Conservation (phyloP, 1,140 invertebrate genomes). For the Cherax quadricarinatus region DNA sequence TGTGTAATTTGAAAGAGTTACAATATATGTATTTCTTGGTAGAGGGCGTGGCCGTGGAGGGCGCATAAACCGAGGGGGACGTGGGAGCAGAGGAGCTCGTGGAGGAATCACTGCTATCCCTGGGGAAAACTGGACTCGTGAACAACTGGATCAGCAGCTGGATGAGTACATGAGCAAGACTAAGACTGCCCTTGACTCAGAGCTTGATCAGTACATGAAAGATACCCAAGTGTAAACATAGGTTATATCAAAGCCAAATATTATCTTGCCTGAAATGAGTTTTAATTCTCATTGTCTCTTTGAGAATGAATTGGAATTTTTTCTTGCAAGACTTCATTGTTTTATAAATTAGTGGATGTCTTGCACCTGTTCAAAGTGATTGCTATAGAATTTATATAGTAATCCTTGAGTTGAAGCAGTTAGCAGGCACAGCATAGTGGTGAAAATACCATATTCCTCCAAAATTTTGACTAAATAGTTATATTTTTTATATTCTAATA, state of each 20-base stretch:
- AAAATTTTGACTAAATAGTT: neutral
- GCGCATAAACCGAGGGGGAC: conserved; percentile 23
- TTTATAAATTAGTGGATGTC: neutral
- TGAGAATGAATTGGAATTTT: neutral
- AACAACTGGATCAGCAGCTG: conserved; percentile 57
- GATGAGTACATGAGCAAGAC: conserved; percentile 67
- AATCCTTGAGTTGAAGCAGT: neutral
- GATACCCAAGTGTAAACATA: conserved; percentile 31
- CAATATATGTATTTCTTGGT: neutral
- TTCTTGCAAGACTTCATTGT: neutral
- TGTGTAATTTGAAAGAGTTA: no score
- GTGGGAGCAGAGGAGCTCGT: conserved; percentile 33
- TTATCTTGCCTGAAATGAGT: neutral
- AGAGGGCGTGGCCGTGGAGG: conserved; percentile 60
- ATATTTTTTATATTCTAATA: neutral
- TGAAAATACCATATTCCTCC: neutral
- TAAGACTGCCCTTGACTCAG: conserved; percentile 49
- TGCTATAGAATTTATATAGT: neutral
- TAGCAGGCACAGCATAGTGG: neutral
- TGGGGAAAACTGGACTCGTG: conserved; percentile 16
- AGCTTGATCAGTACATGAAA: conserved; percentile 58
- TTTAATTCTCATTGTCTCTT: neutral
- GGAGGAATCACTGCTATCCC: neutral
- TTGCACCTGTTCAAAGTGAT: neutral
- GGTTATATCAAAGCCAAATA: neutral